A percentile compares a stretch with the other conserved stretches of the same genome.
Conservation (phyloP, 1,140 invertebrate genomes). For the Tribolium castaneum region DNA sequence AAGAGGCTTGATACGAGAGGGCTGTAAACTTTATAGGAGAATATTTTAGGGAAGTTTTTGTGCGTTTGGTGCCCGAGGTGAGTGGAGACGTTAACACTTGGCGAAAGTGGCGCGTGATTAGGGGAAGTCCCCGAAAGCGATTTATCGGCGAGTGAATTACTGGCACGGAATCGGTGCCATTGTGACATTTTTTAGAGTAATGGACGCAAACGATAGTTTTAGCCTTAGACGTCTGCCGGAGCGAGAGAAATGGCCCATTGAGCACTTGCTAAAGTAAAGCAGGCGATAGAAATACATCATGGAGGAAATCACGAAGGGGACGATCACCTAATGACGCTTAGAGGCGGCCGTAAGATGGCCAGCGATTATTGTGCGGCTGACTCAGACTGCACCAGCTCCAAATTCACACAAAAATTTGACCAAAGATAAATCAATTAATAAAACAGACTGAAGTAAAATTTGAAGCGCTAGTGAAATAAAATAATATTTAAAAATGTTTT, state of each 20-base stretch:
- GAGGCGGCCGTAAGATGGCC: conserved; percentile 52
- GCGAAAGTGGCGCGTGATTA: not conserved
- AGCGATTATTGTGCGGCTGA: conserved; percentile 48
- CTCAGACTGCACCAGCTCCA: conserved; percentile 20
- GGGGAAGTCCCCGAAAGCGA: not conserved
- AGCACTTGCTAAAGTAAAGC: conserved; percentile 55
- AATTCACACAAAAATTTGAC: not conserved
- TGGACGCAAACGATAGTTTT: conserved; percentile 5
- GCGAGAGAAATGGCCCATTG: conserved; percentile 62
- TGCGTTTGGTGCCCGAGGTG: conserved; percentile 6
- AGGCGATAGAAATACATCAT: conserved; percentile 57
- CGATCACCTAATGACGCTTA: conserved; percentile 56
- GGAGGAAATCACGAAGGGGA: conserved; percentile 43
- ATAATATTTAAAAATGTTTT: too few relatives aligned
- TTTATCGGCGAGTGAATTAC: conserved; percentile 1
- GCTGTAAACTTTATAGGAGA: conserved; percentile 15
- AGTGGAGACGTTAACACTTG: conserved; percentile 1
- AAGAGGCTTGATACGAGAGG: conserved; percentile 19
- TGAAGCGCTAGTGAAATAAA: too few relatives aligned
- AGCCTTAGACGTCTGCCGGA: conserved; percentile 53
- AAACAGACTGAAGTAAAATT: too few relatives aligned
- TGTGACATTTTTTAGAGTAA: conserved; percentile 35
- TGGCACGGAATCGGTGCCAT: not conserved
- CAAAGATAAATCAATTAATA: too few relatives aligned
- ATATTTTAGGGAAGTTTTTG: conserved; percentile 28